Evolutionary conservation across 2,113 vertebrate species (phyloP).

Genomic region (Burhinus oedicnemus): DNA sequence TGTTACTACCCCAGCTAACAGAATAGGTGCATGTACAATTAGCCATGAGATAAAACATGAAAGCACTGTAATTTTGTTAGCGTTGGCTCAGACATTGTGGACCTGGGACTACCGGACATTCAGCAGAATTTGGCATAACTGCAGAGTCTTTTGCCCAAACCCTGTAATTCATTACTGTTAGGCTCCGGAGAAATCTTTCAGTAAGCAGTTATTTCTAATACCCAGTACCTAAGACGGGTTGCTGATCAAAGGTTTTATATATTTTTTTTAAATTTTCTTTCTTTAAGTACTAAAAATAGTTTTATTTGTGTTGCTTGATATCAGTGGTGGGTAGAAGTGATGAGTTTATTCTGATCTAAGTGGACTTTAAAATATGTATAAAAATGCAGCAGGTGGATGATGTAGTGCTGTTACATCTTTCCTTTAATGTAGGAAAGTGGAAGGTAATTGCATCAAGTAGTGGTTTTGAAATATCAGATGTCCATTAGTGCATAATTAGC

Average conservation of each 20-base stretch:
- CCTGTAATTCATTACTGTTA: not conserved
- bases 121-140: not conserved
- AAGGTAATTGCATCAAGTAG: slow-evolving; percentile 81
- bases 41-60: not conserved
- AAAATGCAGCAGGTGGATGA: slow-evolving; percentile 45
- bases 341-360: not conserved
- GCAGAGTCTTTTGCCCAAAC: not conserved
- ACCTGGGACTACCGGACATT: not conserved
- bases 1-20: not conserved
- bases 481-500: slow-evolving; percentile 86
- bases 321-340: not conserved
- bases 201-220: not conserved
- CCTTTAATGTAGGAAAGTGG: slow-evolving; percentile 70
- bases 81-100: not conserved
- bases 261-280: not conserved
- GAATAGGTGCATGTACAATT: not conserved
- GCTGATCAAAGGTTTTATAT: not conserved
- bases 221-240: not conserved
- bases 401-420: slow-evolving; percentile 42
- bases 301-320: not conserved
- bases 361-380: not conserved
- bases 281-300: not conserved
- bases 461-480: slow-evolving; percentile 83
- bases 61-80: not conserved
- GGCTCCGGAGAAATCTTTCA: not conserved